Conservation (phyloP, 2,797 vertebrate species). For the Myotis myotis region DNA sequence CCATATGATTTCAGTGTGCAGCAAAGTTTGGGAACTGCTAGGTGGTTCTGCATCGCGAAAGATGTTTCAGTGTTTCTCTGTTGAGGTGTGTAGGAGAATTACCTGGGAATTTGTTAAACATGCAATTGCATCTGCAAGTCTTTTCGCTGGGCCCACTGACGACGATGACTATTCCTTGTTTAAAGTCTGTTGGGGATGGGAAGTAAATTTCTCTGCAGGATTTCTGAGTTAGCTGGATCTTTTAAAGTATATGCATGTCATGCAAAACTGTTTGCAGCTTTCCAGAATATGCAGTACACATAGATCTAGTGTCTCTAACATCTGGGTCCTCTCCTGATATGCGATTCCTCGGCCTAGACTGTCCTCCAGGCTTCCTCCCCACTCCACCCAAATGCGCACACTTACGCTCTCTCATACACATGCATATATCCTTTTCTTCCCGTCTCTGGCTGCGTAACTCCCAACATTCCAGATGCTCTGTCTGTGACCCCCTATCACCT, state of each 20-base stretch:
- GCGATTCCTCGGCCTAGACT: neutral
- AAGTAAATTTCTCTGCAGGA: neutral
- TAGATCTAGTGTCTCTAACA: neutral
- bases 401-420: neutral
- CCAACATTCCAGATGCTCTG: neutral
- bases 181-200: neutral
- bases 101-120: neutral
- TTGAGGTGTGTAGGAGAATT: neutral
- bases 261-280: slow-evolving; percentile 40
- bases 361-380: neutral
- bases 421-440: neutral
- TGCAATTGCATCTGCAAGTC: neutral
- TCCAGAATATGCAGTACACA: neutral
- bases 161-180: neutral
- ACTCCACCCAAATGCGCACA: neutral
- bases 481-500: neutral
- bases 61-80: neutral
- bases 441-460: neutral
- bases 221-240: neutral
- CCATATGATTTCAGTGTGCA: neutral
- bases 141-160: neutral
- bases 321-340: neutral
- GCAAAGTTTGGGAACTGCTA: neutral
- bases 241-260: neutral
- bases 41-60: neutral